phyloP scores from a whole-genome alignment of 2,888 invertebrate genomes.

The Tetragnatha montana region DNA sequence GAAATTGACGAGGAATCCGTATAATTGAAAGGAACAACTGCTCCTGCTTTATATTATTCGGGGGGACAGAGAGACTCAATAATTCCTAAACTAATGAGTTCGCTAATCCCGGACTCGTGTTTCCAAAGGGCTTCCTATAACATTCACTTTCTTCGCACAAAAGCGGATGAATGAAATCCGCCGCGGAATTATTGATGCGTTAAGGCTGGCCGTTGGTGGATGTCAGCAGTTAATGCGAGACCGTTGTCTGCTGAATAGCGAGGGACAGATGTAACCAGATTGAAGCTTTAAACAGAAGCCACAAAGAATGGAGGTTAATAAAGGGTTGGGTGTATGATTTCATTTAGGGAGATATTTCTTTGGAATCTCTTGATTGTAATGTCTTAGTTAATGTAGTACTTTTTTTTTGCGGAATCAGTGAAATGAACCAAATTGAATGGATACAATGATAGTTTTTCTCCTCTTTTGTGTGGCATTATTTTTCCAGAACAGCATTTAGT shows the following conservation, averaged over 20 bases:
- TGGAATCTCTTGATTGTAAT: no score
- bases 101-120: not conserved
- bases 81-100: not conserved
- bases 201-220: not conserved
- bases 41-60: not conserved
- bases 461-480: no score
- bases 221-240: not conserved
- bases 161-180: not conserved
- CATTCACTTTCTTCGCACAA: not conserved
- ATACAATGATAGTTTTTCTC: no score
- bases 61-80: not conserved
- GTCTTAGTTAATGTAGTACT: no score
- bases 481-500: no score
- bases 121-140: not conserved
- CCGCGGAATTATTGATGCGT: not conserved
- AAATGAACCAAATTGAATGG: no score
- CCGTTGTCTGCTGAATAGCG: not conserved
- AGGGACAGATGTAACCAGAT: not conserved
- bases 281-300: not conserved
- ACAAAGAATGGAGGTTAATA: not conserved
- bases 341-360: no score
- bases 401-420: no score
- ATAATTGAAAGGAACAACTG: slow-evolving; percentile 1
- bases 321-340: no score
- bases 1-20: not conserved